phyloP scores from a whole-genome alignment of 2,113 vertebrate genomes.

The Semnopithecus entellus region DNA sequence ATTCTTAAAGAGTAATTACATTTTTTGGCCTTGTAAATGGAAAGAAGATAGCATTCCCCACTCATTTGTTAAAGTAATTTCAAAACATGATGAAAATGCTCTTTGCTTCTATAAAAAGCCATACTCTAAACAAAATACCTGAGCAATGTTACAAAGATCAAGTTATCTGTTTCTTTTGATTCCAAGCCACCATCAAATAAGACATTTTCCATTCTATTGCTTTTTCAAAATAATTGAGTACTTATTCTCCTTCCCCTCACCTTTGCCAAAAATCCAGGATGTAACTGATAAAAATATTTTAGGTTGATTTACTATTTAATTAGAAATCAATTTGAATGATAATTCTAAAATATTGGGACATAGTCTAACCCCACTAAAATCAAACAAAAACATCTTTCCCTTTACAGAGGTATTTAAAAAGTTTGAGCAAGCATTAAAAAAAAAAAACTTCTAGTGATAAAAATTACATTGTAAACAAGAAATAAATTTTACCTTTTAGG shows the following conservation, averaged over 20 bases:
- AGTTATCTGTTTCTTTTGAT: background rate
- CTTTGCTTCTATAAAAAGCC: background rate
- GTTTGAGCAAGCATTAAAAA: background rate
- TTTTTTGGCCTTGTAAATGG: background rate
- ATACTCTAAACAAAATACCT: background rate
- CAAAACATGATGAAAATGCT: background rate
- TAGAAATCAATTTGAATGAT: background rate
- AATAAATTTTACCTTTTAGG: background rate
- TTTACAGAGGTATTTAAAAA: background rate
- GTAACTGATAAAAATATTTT: background rate
- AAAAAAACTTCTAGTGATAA: background rate
- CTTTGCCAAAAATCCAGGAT: background rate
- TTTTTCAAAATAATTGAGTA: background rate
- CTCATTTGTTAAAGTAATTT: background rate
- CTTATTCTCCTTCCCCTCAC: background rate
- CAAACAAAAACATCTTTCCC: background rate
- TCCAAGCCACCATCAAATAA: background rate
- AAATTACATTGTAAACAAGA: too few species aligned
- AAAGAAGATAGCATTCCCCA: background rate
- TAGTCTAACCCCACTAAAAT: background rate
- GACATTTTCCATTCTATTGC: background rate
- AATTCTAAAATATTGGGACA: background rate
- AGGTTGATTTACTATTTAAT: background rate
- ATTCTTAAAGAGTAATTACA: background rate
- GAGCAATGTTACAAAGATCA: background rate